Percentiles rank a stretch among this genome's conserved stretches.
Evolutionary conservation across 2,888 invertebrate genomes (phyloP).

Genomic region (Clusia tigrina): DNA sequence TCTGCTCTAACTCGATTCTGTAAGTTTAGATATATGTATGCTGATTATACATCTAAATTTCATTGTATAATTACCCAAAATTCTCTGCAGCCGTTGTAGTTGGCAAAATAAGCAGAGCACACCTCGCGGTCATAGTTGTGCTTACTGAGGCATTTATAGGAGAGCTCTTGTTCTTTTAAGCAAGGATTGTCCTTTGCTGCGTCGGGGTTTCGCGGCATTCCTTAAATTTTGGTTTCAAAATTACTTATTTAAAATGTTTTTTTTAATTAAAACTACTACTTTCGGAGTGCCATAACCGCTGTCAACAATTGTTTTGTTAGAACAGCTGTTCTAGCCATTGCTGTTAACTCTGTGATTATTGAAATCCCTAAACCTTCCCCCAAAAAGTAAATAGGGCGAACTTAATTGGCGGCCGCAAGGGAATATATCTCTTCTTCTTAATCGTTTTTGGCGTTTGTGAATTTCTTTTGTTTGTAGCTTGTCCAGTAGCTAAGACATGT

Average conservation of each 20-base stretch:
- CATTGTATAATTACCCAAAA: constrained; percentile 76
- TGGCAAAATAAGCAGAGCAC: constrained; percentile 75
- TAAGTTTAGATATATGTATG: constrained; percentile 38
- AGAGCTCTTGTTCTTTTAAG: constrained; percentile 72
- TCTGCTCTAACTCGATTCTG: constrained; percentile 70
- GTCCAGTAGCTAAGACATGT: too few relatives aligned
- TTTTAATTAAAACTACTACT: too few relatives aligned
- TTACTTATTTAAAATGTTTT: constrained; percentile 14
- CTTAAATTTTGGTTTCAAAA: constrained; percentile 8
- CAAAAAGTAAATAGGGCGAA: too few relatives aligned
- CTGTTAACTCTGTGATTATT: too few relatives aligned
- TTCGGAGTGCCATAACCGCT: too few relatives aligned
- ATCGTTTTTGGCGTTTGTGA: too few relatives aligned
- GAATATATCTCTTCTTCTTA: too few relatives aligned
- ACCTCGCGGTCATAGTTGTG: constrained; percentile 73
- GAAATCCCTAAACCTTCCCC: too few relatives aligned
- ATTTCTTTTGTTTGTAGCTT: too few relatives aligned
- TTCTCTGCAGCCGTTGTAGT: constrained; percentile 80
- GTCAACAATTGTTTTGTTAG: neutral
- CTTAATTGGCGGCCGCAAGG: too few relatives aligned
- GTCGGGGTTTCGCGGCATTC: constrained; percentile 58
- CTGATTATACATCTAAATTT: neutral
- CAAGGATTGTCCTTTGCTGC: constrained; percentile 62
- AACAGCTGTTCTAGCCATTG: constrained; percentile 17
- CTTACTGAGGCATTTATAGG: constrained; percentile 75